Conservation (phyloP, 2,797 vertebrate species). For the Manis crassicaudata region DNA sequence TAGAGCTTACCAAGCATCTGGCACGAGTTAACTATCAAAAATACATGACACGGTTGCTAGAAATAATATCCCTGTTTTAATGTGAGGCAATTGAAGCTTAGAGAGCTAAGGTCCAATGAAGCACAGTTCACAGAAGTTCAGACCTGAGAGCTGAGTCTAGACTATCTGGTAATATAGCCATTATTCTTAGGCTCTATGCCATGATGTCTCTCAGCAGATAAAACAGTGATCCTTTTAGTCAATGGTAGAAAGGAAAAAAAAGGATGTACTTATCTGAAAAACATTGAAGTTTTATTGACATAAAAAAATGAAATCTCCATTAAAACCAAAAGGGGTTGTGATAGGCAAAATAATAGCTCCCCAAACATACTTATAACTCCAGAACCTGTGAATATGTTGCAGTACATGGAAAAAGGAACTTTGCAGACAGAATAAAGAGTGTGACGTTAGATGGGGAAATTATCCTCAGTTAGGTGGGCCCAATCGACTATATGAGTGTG, state of each 20-base stretch:
- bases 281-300: background rate
- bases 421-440: background rate
- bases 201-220: background rate
- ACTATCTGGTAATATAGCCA: background rate
- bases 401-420: background rate
- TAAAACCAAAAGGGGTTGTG: background rate
- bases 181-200: background rate
- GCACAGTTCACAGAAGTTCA: background rate
- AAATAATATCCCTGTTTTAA: background rate
- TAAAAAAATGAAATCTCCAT: background rate
- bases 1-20: background rate
- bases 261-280: background rate
- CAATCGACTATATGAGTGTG: background rate
- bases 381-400: background rate
- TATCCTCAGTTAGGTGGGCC: background rate
- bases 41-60: background rate
- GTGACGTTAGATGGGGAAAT: background rate
- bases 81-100: background rate
- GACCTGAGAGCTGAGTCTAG: background rate
- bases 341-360: background rate
- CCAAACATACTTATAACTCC: background rate
- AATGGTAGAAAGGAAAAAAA: background rate
- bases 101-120: background rate
- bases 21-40: background rate
- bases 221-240: background rate